Conservation (phyloP, 92 coral and sea anemone species). For the Zoanthus sociatus region DNA sequence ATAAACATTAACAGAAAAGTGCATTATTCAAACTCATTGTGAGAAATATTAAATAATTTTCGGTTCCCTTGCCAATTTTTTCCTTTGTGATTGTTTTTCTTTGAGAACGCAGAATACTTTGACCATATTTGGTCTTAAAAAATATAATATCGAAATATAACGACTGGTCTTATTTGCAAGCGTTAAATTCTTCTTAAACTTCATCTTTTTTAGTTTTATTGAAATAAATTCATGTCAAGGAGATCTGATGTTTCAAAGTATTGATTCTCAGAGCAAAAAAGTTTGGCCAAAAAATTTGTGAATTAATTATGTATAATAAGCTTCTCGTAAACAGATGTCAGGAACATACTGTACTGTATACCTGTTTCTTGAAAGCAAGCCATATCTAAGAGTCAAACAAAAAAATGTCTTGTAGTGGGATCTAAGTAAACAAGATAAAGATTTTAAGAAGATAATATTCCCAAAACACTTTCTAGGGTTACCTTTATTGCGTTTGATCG, state of each 20-base stretch:
- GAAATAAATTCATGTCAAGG: no score
- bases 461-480: no score
- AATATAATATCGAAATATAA: neutral
- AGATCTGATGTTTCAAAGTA: no score
- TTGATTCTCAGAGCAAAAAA: no score
- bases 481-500: no score
- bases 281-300: no score
- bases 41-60: neutral
- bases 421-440: neutral
- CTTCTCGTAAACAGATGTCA: neutral
- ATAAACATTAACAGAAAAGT: neutral
- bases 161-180: neutral
- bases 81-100: neutral
- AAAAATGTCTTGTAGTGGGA: neutral
- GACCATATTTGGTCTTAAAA: slow-evolving; percentile 1
- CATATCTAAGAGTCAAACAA: neutral
- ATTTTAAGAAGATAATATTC: no score
- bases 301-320: no score
- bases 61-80: neutral
- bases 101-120: neutral
- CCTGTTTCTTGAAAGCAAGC: neutral
- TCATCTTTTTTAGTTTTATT: neutral
- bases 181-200: neutral
- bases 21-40: neutral
- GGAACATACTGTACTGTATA: neutral